Evolutionary conservation across 2,113 vertebrate genomes (phyloP).

Genomic region (Tachysurus vachellii): DNA sequence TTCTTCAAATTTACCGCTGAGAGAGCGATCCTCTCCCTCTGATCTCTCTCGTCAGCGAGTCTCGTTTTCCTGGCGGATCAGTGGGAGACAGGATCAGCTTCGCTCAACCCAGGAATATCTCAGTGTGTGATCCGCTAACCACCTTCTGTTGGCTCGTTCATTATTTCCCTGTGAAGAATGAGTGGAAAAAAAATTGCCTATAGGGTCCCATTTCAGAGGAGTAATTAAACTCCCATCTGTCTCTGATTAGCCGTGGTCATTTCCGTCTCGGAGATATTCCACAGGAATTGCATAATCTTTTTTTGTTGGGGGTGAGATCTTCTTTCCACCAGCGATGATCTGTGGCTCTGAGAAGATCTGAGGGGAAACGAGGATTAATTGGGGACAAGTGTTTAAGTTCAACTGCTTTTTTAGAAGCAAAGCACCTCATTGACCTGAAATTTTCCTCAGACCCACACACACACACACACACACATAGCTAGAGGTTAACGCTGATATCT

Average conservation of each 20-base stretch:
- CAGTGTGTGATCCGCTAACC: conserved; percentile 29
- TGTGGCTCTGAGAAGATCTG: neutral
- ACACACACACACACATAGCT: neutral
- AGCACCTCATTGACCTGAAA: neutral
- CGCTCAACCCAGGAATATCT: conserved; percentile 13
- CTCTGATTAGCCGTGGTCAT: conserved; percentile 36
- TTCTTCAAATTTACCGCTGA: neutral
- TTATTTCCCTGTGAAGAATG: conserved; percentile 40
- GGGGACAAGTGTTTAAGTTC: neutral
- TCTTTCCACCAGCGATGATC: conserved; percentile 20
- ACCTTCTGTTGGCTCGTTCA: conserved; percentile 41
- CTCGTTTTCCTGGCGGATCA: neutral
- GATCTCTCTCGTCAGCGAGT: neutral
- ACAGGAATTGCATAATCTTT: conserved; percentile 22
- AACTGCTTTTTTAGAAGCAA: neutral
- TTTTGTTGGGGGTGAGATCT: neutral
- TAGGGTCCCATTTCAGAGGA: conserved; percentile 34
- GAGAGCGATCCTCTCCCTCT: neutral
- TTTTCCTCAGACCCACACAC: neutral
- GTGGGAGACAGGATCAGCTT: neutral
- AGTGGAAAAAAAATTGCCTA: conserved; percentile 19
- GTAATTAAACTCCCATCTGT: conserved; percentile 55
- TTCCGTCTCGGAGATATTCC: conserved; percentile 25
- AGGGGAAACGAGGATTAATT: conserved; percentile 1
- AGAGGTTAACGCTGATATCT: neutral